Conservation (phyloP, 2,888 invertebrate genomes). For the Drosophila birchii region DNA sequence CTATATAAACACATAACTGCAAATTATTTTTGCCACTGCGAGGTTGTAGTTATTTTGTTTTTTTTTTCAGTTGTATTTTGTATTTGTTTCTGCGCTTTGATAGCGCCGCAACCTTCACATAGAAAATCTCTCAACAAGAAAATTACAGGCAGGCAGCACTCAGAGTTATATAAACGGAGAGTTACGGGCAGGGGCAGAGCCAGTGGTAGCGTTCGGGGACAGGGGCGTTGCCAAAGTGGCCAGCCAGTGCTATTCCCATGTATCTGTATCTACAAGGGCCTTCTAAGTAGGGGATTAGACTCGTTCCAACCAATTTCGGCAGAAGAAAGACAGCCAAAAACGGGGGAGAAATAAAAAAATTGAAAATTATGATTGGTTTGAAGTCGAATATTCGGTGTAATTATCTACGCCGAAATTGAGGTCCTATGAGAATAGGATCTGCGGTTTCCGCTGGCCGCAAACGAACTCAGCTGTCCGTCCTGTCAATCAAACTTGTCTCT, state of each 20-base stretch:
- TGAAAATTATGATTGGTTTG: conserved; percentile 62
- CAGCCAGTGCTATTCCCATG: conserved; percentile 22
- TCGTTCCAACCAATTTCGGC: conserved; percentile 50
- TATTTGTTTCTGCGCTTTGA: conserved; percentile 33
- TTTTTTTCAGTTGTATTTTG: conserved; percentile 2
- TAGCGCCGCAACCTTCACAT: conserved; percentile 80
- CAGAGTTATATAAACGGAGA: conserved; percentile 24
- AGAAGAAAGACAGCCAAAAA: conserved; percentile 50
- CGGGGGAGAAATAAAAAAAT: conserved; percentile 42
- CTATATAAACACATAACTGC: conserved; percentile 66
- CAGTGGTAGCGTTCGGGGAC: conserved; percentile 29
- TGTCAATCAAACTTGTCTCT: conserved; percentile 45
- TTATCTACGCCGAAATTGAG: conserved; percentile 67
- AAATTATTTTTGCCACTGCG: conserved; percentile 79
- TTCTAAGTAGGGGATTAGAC: conserved; percentile 60
- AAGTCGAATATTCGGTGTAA: conserved; percentile 52
- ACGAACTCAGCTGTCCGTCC: conserved; percentile 34
- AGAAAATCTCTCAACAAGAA: conserved; percentile 83
- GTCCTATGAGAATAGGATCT: conserved; percentile 48
- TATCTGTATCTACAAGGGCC: conserved; percentile 11
- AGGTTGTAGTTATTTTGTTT: conserved; percentile 39
- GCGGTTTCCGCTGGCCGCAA: conserved; percentile 63
- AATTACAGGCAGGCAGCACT: conserved; percentile 67
- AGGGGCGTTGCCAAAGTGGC: conserved; percentile 31
- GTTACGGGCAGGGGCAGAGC: conserved; percentile 16